Evolutionary conservation across 1,140 invertebrate species (phyloP).

Genomic region (Drosophila pallidifrons): DNA sequence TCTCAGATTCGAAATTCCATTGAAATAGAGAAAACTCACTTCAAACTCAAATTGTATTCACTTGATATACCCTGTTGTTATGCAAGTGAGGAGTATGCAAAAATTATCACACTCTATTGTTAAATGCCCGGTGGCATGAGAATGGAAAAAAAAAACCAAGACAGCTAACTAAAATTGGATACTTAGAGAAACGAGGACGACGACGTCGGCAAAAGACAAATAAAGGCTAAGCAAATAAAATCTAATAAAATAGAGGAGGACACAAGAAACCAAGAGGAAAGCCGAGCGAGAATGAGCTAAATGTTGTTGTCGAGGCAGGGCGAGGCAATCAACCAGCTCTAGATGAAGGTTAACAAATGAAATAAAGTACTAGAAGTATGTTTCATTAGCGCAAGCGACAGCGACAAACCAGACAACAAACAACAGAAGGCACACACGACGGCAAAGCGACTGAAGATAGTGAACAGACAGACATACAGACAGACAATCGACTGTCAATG

Average conservation of each 20-base stretch:
- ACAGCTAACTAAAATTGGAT: slow-evolving; percentile 66
- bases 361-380: slow-evolving; percentile 77
- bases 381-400: slow-evolving; percentile 71
- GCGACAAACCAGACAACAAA: slow-evolving; percentile 70
- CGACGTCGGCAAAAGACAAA: slow-evolving; percentile 68
- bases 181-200: slow-evolving; percentile 52
- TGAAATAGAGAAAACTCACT: not conserved
- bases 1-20: not conserved
- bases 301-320: slow-evolving; percentile 32
- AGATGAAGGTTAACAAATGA: slow-evolving; percentile 61
- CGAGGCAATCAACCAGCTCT: slow-evolving; percentile 14
- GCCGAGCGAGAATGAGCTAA: slow-evolving; percentile 66
- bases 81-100: slow-evolving; percentile 7
- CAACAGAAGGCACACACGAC: slow-evolving; percentile 30
- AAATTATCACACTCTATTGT: slow-evolving; percentile 51
- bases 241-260: slow-evolving; percentile 76
- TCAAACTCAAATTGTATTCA: not conserved
- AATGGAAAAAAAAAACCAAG: not conserved
- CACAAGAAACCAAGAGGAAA: slow-evolving; percentile 57
- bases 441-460: too few species aligned
- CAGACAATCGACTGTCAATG: slow-evolving; percentile 63
- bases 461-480: not conserved
- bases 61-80: not conserved
- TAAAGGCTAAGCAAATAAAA: slow-evolving; percentile 82
- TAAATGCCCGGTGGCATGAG: slow-evolving; percentile 18